Conservation (phyloP, 2,888 invertebrate species). For the Arenicola marina region DNA sequence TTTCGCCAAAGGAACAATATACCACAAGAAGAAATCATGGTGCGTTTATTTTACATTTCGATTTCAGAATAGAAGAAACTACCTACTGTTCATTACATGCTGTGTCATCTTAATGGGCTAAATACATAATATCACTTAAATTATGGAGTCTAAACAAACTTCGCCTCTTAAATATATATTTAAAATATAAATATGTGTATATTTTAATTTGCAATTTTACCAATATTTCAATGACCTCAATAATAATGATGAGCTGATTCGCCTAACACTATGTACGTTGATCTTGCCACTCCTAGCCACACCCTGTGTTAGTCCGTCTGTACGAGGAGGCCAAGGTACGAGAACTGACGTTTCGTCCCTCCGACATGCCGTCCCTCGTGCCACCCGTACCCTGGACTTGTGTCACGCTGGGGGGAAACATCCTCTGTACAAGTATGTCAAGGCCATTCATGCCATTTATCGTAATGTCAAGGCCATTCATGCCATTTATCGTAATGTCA, state of each 20-base stretch:
- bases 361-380: slow-evolving; percentile 74
- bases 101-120: too few relatives aligned
- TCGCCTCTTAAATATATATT: too few relatives aligned
- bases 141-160: too few relatives aligned
- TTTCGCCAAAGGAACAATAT: slow-evolving; percentile 28
- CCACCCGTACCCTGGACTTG: slow-evolving; percentile 87
- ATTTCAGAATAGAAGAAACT: too few relatives aligned
- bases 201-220: slow-evolving; percentile 6
- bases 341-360: slow-evolving; percentile 74
- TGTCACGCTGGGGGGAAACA: slow-evolving; percentile 74
- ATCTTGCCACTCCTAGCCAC: slow-evolving; percentile 69
- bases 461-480: too few relatives aligned
- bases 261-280: not conserved
- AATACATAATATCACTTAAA: too few relatives aligned
- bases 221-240: not conserved
- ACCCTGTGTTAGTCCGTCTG: slow-evolving; percentile 75
- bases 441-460: too few relatives aligned
- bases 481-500: too few relatives aligned
- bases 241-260: not conserved
- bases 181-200: slow-evolving; percentile 8
- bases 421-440: slow-evolving; percentile 71
- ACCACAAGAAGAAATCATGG: slow-evolving; percentile 44
- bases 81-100: too few relatives aligned
- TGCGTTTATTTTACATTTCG: too few relatives aligned
- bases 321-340: slow-evolving; percentile 73